Conservation (phyloP, 2,888 invertebrate genomes). For the Gandaritis pyraliata region DNA sequence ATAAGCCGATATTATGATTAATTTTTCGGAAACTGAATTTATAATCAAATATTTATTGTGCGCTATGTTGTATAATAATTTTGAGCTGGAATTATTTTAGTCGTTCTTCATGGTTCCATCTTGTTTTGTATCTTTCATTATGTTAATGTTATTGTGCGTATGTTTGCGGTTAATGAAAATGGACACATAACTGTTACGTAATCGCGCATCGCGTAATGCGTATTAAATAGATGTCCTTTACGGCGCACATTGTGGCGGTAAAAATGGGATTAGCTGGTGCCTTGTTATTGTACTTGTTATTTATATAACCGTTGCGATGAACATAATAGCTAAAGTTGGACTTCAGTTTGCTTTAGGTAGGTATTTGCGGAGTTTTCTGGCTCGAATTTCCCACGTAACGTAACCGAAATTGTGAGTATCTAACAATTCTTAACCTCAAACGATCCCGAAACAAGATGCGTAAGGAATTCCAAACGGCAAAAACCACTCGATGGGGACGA, state of each 20-base stretch:
- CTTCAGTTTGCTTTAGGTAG: neutral
- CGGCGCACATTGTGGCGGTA: constrained; percentile 18
- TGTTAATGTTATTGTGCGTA: constrained; percentile 34
- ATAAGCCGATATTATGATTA: constrained; percentile 32
- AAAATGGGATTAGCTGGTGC: constrained; percentile 15
- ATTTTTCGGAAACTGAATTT: constrained; percentile 14
- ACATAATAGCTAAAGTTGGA: neutral
- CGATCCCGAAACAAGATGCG: constrained; percentile 74
- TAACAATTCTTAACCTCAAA: constrained; percentile 57
- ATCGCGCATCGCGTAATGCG: constrained; percentile 47
- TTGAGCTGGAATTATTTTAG: constrained; percentile 8
- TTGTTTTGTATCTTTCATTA: constrained; percentile 32
- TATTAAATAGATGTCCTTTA: constrained; percentile 53
- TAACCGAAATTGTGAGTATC: constrained; percentile 48
- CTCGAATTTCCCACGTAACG: constrained; percentile 48
- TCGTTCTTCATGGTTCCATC: constrained; percentile 14
- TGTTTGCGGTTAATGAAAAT: constrained; percentile 52
- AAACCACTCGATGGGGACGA: constrained; percentile 80
- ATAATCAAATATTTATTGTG: constrained; percentile 2
- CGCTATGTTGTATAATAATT: constrained; percentile 9
- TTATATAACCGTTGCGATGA: constrained; percentile 5
- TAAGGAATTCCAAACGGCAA: constrained; percentile 79
- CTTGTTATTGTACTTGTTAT: constrained; percentile 1
- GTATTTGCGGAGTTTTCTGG: neutral
- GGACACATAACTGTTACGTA: constrained; percentile 50